Evolutionary conservation across 2,797 vertebrate species (phyloP), one percentile per base, ranked within the genome.

Genomic region (Picus viridis): DNA sequence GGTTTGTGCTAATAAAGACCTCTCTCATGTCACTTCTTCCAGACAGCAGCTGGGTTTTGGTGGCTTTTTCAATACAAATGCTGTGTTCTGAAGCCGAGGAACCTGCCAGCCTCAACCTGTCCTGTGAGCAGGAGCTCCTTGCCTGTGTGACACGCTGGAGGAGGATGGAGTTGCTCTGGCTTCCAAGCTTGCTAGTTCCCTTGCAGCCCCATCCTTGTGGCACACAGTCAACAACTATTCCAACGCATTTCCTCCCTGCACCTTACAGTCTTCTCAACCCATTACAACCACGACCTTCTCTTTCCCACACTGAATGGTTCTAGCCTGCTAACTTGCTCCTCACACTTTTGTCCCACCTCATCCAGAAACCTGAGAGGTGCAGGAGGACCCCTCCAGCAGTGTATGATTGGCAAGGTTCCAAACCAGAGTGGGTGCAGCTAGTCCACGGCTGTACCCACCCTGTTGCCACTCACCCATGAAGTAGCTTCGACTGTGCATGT

Each of bases 401-500:
- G 16, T 74, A n/a, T 65, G 51, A 63, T 83, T 86, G 87, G 91
- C 78, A 78, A 88, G 43, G 58, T 43, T 53, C 77, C 89, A 88
- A 0, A 51, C 12, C 0, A 3, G 70, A 68, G 89, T 75, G 95
- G 92, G 80, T 78, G 80, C 73, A 69, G 87, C 56, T 65, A 47
- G 72, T 80, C 29, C 53, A 41, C 47, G 79, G 63, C 73, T 5
- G 77, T 93, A 86, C 36, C 91, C 91, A 95, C 93, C 93, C 92
- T 89, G 4, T 15, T 53, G 43, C 71, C 71, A 59, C 61, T 91
- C 91, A 89, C 79, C 89, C 92, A 57, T 83, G 79, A 75, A 88
- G 59, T 26, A 36, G 27, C 95, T 88, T 61, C 4, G 1, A 71
- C 73, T 11, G 34, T 67, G 79, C 73, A 69, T 49, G 74, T 89